A percentile compares a stretch with the other conserved stretches of the same genome.
Conservation (phyloP, 92 coral and sea anemone species). For the Diadumene lineata region DNA sequence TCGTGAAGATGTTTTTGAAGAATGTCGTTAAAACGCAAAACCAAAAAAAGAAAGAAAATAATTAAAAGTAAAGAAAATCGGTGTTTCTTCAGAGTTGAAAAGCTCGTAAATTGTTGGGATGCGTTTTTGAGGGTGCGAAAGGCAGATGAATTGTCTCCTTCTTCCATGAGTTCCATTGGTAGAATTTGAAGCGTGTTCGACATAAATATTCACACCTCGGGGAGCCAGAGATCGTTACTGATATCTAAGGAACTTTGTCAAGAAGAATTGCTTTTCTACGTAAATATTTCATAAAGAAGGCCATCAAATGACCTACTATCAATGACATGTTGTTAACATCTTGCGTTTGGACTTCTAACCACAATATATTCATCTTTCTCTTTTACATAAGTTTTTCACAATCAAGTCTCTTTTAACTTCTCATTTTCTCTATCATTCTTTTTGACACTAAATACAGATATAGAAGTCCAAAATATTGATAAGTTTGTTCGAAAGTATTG, state of each 20-base stretch:
- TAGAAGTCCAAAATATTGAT: conserved; percentile 23
- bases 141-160: conserved; percentile 36
- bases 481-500: conserved; percentile 32
- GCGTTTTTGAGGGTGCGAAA: conserved; percentile 28
- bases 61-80: no score
- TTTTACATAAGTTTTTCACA: not conserved
- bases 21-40: no score
- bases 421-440: conserved; percentile 12
- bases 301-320: conserved; percentile 23
- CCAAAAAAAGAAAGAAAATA: not conserved
- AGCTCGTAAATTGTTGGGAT: conserved; percentile 21
- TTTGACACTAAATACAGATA: conserved; percentile 11
- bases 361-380: conserved; percentile 16
- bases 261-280: conserved; percentile 22
- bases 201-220: conserved; percentile 51
- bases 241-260: conserved; percentile 33
- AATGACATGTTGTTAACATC: conserved; percentile 55
- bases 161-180: conserved; percentile 22
- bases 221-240: conserved; percentile 30
- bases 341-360: conserved; percentile 26
- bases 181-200: conserved; percentile 32
- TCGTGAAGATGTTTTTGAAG: no score
- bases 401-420: not conserved
- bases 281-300: conserved; percentile 45
- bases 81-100: no score